Evolutionary conservation across 2,113 vertebrate genomes (phyloP).

Genomic region (Anser cygnoides): DNA sequence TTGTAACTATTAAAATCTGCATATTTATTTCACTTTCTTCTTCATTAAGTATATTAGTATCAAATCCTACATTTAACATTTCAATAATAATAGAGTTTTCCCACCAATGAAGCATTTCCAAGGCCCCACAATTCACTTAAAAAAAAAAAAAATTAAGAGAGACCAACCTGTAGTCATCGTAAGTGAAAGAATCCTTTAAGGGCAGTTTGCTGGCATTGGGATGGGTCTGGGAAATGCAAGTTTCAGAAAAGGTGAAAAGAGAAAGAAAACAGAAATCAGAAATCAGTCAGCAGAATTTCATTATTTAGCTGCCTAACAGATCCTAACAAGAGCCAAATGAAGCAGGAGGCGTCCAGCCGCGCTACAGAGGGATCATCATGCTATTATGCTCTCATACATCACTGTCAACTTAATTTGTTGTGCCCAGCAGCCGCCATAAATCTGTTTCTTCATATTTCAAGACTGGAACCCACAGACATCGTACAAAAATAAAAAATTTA

Average conservation of each 20-base stretch:
- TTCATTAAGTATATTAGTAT: background rate
- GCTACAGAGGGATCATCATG: slow-evolving; percentile 83
- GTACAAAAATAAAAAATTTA: slow-evolving; percentile 74
- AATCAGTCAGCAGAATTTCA: slow-evolving; percentile 90
- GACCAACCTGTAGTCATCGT: slow-evolving; percentile 98
- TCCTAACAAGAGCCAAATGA: slow-evolving; percentile 91
- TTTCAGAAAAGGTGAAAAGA: slow-evolving; percentile 69
- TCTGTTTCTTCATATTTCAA: slow-evolving; percentile 92
- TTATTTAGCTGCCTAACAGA: slow-evolving; percentile 89
- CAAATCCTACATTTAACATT: background rate
- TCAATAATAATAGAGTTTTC: background rate
- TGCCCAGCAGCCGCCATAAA: slow-evolving; percentile 95
- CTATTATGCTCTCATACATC: slow-evolving; percentile 91
- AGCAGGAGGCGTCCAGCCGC: slow-evolving; percentile 83
- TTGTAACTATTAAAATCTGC: background rate
- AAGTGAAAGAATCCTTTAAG: slow-evolving; percentile 97
- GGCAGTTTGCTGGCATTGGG: slow-evolving; percentile 95
- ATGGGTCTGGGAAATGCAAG: slow-evolving; percentile 87
- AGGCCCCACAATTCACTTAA: background rate
- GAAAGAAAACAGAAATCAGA: slow-evolving; percentile 72
- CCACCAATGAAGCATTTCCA: background rate
- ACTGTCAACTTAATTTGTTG: slow-evolving; percentile 97
- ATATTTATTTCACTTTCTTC: background rate
- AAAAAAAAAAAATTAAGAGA: background rate
- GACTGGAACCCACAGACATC: slow-evolving; percentile 80